Evolutionary conservation across 2,888 invertebrate genomes (phyloP).

Genomic region (Gymnoscelis rufifasciata): DNA sequence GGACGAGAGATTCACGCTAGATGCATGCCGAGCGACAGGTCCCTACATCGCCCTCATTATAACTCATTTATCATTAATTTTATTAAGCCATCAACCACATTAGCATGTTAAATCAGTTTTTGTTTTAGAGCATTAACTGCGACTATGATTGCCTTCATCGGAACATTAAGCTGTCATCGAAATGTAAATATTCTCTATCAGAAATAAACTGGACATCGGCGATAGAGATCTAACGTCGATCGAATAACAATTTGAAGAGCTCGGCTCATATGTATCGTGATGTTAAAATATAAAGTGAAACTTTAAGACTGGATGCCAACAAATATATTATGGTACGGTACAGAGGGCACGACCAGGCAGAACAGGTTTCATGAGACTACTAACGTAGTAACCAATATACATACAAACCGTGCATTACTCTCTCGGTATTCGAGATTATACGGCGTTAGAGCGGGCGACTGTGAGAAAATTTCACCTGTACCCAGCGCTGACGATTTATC

Average conservation of each 20-base stretch:
- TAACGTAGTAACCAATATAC: slow-evolving; percentile 75
- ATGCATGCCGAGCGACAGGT: slow-evolving; percentile 59
- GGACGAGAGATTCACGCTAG: slow-evolving; percentile 65
- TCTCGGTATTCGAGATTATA: slow-evolving; percentile 62
- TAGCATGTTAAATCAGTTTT: slow-evolving; percentile 53
- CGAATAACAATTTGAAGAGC: slow-evolving; percentile 23
- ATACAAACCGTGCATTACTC: slow-evolving; percentile 66
- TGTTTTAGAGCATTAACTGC: slow-evolving; percentile 40
- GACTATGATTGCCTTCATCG: slow-evolving; percentile 35
- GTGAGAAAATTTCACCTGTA: slow-evolving; percentile 74
- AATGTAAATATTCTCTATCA: slow-evolving; percentile 37
- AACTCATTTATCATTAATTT: slow-evolving; percentile 47
- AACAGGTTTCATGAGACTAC: slow-evolving; percentile 72
- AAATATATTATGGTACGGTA: slow-evolving; percentile 57
- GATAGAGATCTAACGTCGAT: slow-evolving; percentile 34
- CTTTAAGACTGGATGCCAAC: slow-evolving; percentile 52
- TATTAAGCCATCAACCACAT: slow-evolving; percentile 53
- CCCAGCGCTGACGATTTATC: slow-evolving; percentile 47
- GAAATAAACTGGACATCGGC: slow-evolving; percentile 21
- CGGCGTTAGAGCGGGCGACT: slow-evolving; percentile 51
- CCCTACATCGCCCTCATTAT: slow-evolving; percentile 38
- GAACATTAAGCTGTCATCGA: slow-evolving; percentile 47
- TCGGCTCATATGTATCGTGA: slow-evolving; percentile 42
- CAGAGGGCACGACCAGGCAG: slow-evolving; percentile 66
- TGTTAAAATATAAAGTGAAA: slow-evolving; percentile 66